Evolutionary conservation across 2,797 vertebrate species (phyloP).

Genomic region (Dipus sagitta): DNA sequence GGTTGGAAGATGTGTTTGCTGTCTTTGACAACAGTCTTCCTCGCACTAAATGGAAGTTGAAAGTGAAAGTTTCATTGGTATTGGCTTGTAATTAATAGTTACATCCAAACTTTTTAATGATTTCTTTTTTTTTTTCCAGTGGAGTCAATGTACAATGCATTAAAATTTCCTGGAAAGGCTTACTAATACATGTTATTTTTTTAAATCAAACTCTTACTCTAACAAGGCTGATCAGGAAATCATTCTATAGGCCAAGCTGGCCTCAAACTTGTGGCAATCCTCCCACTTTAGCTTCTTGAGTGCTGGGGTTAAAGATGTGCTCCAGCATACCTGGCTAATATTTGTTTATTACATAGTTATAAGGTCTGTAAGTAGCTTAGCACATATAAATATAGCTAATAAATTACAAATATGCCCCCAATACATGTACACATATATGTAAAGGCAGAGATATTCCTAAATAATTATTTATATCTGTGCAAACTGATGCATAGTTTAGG

Average conservation of each 20-base stretch:
- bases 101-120: not conserved
- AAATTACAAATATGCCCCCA: not conserved
- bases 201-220: too few species aligned
- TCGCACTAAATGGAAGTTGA: not conserved
- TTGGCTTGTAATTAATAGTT: not conserved
- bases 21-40: not conserved
- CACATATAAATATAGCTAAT: not conserved
- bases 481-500: not conserved
- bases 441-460: not conserved
- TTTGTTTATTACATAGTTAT: not conserved
- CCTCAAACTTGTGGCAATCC: too few species aligned
- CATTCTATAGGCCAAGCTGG: too few species aligned
- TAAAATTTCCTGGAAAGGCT: not conserved
- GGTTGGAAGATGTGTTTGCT: not conserved
- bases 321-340: too few species aligned
- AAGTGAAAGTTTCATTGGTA: not conserved
- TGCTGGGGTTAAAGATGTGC: too few species aligned
- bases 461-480: not conserved
- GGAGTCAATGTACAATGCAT: not conserved
- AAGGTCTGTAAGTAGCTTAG: not conserved
- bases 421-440: not conserved
- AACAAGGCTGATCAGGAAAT: too few species aligned
- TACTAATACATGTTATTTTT: too few species aligned
- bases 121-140: not conserved
- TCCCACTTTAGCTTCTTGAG: too few species aligned